These are phyloP conservation scores for Gymnopithys bicolor DNA, from an alignment of 2,797 vertebrate species.

Conservation along the genomic window DNA sequence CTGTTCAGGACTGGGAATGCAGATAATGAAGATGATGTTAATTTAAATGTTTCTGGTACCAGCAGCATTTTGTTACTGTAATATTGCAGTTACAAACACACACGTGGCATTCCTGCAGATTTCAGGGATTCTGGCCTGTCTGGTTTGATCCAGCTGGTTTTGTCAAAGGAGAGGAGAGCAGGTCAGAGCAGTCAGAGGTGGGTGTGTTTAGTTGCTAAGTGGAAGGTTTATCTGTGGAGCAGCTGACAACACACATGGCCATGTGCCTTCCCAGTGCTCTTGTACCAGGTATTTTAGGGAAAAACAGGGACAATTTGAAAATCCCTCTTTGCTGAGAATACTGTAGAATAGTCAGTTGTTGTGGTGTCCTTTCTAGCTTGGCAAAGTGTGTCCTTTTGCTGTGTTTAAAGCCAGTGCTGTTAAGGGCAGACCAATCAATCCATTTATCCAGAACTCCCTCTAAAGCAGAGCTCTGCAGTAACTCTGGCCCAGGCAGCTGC, in stretches of 20 bases:
- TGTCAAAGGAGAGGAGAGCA: not conserved
- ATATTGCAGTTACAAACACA: not conserved
- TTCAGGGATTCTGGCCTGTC: not conserved
- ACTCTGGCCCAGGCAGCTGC: not conserved
- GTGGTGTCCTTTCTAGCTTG: not conserved
- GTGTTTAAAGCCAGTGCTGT: not conserved
- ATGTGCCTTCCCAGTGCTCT: not conserved
- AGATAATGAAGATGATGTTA: not conserved
- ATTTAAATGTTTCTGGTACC: not conserved
- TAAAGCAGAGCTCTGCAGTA: not conserved
- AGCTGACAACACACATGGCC: not conserved
- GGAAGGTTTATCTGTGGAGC: not conserved
- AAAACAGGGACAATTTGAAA: not conserved
- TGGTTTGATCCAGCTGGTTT: not conserved
- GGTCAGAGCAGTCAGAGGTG: not conserved
- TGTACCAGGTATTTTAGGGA: not conserved
- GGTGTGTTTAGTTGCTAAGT: not conserved
- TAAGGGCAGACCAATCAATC: not conserved
- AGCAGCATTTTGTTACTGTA: not conserved
- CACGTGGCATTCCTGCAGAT: not conserved
- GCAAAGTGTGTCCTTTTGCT: not conserved
- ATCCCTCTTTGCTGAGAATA: not conserved
- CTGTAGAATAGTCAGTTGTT: not conserved
- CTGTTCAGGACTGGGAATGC: not conserved
- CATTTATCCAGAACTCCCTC: not conserved